These are phyloP conservation scores for Tragelaphus strepsiceros DNA, from an alignment of 2,113 vertebrate species.

Conservation along the genomic window DNA sequence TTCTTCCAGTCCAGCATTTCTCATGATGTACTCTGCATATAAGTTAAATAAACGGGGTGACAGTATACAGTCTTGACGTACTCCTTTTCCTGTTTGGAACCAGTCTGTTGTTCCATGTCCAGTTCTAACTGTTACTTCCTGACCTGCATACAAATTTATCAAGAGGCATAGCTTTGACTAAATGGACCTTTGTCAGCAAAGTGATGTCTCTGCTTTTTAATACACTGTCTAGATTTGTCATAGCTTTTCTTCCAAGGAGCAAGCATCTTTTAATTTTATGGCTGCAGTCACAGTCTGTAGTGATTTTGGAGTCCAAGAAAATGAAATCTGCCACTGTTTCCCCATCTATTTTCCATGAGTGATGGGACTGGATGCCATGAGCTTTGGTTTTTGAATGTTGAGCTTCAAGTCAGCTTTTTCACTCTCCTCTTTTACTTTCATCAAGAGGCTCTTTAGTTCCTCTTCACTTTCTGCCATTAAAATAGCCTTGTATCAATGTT, in stretches of 20 bases:
- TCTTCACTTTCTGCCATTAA: not conserved
- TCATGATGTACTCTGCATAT: too few relatives aligned
- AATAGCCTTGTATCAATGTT: not conserved
- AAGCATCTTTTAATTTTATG: not conserved
- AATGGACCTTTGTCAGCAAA: not conserved
- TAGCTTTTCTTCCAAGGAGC: not conserved
- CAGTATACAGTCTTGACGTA: too few relatives aligned
- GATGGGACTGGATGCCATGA: not conserved
- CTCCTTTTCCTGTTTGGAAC: too few relatives aligned
- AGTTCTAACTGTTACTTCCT: too few relatives aligned
- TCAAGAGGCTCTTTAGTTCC: not conserved
- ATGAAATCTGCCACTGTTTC: not conserved
- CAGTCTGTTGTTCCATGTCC: too few relatives aligned
- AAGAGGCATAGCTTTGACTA: too few relatives aligned
- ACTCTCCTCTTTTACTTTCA: not conserved
- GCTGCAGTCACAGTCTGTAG: not conserved
- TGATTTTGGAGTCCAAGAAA: not conserved
- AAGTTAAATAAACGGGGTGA: too few relatives aligned
- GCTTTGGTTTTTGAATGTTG: not conserved
- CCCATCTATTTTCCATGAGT: not conserved
- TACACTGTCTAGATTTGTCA: not conserved
- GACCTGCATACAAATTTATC: too few relatives aligned
- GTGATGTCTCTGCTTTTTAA: not conserved
- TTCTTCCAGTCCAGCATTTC: too few relatives aligned
- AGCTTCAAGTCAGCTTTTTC: not conserved